Conservation (phyloP, 1,140 invertebrate genomes). For the Drosophila tsacasi region DNA sequence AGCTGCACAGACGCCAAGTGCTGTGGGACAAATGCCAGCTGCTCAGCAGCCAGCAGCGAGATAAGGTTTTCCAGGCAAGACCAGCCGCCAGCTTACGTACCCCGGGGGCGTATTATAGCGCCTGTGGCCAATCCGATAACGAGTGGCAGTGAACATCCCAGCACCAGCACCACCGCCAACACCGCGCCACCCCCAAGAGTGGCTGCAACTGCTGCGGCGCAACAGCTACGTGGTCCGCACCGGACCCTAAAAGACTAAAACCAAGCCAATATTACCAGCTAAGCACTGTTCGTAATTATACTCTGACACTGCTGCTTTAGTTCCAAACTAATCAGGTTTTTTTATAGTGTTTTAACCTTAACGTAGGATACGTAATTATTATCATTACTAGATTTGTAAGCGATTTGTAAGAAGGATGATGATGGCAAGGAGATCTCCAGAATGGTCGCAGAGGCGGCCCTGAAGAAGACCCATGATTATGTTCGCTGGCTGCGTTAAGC, state of each 20-base stretch:
- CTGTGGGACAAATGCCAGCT: background rate
- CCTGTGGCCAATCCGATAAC: background rate
- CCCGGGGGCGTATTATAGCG: too few species aligned
- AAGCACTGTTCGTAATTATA: background rate
- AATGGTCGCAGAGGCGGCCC: background rate
- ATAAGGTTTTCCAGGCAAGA: background rate
- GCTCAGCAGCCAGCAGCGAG: background rate
- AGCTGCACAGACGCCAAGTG: background rate
- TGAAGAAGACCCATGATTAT: background rate
- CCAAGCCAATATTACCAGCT: slow-evolving; percentile 7
- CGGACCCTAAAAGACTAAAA: slow-evolving; percentile 5
- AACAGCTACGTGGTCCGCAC: slow-evolving; percentile 25
- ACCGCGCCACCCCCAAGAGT: fast-evolving
- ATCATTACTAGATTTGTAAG: slow-evolving; percentile 45
- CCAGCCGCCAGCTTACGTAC: background rate
- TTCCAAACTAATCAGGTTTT: slow-evolving; percentile 26
- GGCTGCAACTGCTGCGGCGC: slow-evolving; percentile 13
- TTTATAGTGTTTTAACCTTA: background rate
- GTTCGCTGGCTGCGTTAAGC: background rate
- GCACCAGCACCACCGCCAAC: background rate
- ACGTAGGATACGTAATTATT: background rate
- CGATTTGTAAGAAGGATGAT: background rate
- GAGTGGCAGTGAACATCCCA: background rate
- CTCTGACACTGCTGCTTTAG: slow-evolving; percentile 5
- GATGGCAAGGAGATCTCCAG: background rate